These are phyloP conservation scores for Leptothorax acervorum DNA, from an alignment of 2,888 invertebrate genomes.

Conservation along the genomic window DNA sequence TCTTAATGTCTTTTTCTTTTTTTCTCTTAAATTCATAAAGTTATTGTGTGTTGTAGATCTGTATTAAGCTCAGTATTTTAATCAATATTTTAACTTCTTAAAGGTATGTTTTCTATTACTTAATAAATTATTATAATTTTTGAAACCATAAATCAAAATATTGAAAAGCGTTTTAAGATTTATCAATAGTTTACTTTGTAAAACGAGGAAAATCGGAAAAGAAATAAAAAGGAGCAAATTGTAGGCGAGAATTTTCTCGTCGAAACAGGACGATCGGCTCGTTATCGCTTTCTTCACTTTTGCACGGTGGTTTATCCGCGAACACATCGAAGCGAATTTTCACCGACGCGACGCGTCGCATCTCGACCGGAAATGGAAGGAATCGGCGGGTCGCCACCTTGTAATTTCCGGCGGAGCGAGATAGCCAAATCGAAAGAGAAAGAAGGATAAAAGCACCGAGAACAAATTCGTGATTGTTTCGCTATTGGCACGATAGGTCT, in stretches of 20 bases:
- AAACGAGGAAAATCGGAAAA: constrained; percentile 10
- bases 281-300: constrained; percentile 68
- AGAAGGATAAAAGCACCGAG: constrained; percentile 28
- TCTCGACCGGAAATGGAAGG: constrained; percentile 69
- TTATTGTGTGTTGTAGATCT: not conserved
- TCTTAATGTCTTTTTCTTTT: not conserved
- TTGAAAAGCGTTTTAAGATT: not conserved
- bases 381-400: constrained; percentile 64
- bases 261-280: constrained; percentile 61
- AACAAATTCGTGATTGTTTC: constrained; percentile 71
- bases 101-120: not conserved
- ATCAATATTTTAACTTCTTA: not conserved
- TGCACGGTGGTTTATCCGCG: constrained; percentile 64
- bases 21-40: not conserved
- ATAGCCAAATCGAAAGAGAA: constrained; percentile 31
- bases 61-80: not conserved
- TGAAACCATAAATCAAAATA: not conserved
- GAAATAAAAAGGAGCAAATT: constrained; percentile 14
- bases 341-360: constrained; percentile 46
- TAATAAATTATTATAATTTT: constrained; percentile 6
- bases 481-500: constrained; percentile 60
- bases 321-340: constrained; percentile 55
- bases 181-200: not conserved
- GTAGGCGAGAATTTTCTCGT: constrained; percentile 56
- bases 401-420: constrained; percentile 71